Percentiles rank a stretch among this genome's conserved stretches.
phyloP scores from a whole-genome alignment of 2,113 vertebrate species.

The Prietella phreatophila region DNA sequence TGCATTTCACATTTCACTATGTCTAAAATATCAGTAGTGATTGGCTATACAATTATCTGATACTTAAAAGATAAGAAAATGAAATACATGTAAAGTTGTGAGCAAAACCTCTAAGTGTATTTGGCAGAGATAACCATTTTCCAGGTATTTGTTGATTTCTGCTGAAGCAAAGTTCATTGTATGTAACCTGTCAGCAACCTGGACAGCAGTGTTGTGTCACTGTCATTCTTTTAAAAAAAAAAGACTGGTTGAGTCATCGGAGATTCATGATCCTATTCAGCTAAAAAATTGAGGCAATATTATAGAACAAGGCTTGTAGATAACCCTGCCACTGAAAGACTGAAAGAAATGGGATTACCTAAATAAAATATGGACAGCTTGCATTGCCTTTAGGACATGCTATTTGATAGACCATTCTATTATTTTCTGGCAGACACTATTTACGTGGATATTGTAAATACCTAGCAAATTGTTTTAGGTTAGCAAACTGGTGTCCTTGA shows the following conservation, averaged over 20 bases:
- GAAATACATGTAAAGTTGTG: background rate
- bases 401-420: slow-evolving; percentile 1
- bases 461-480: slow-evolving; percentile 31
- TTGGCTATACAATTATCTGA: background rate
- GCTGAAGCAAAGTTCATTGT: slow-evolving; percentile 17
- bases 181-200: slow-evolving; percentile 12
- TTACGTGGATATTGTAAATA: slow-evolving; percentile 27
- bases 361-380: slow-evolving; percentile 16
- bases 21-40: background rate
- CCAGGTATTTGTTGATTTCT: slow-evolving; percentile 21
- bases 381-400: background rate
- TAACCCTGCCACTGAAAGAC: slow-evolving; percentile 12
- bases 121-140: background rate
- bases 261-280: slow-evolving; percentile 2
- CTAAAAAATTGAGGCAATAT: background rate
- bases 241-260: background rate
- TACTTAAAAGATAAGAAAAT: background rate
- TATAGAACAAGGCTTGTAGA: background rate
- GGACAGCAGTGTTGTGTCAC: slow-evolving; percentile 5
- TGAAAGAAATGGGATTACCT: slow-evolving; percentile 12
- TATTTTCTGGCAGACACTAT: background rate
- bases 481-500: slow-evolving; percentile 10
- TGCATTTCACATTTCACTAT: background rate
- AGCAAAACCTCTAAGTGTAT: background rate
- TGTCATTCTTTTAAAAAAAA: slow-evolving; percentile 4